Conservation (phyloP, 2,888 invertebrate genomes). For the Caenorhabditis sulstoni region DNA sequence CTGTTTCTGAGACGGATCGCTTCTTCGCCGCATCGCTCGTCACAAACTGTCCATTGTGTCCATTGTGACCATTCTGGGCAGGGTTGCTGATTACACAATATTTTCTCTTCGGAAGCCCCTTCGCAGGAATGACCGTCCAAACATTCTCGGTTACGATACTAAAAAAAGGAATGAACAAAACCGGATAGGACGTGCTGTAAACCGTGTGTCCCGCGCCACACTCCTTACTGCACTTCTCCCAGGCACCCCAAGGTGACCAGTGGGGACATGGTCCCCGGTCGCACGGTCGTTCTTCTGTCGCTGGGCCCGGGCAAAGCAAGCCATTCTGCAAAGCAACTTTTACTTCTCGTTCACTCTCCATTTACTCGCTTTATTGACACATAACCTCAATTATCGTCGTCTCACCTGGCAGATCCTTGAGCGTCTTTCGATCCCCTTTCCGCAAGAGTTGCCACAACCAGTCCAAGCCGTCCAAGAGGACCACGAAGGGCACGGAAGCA, state of each 20-base stretch:
- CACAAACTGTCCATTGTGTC: conserved; percentile 71
- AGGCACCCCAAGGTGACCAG: conserved; percentile 66
- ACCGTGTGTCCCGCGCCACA: conserved; percentile 72
- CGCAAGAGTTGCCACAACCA: conserved; percentile 68
- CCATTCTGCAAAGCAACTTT: conserved; percentile 63
- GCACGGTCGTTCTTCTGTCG: conserved; percentile 68
- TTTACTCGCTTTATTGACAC: conserved; percentile 49
- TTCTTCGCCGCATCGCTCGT: conserved; percentile 68
- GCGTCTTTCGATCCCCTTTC: conserved; percentile 66
- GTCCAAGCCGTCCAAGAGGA: conserved; percentile 70
- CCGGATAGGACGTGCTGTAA: not conserved
- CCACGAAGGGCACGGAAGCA: conserved; percentile 68
- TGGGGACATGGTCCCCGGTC: conserved; percentile 70
- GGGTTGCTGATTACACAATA: conserved; percentile 68
- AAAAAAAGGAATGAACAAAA: too few species aligned
- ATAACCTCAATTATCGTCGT: conserved; percentile 53
- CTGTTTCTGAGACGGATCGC: conserved; percentile 67
- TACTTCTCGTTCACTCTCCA: conserved; percentile 35
- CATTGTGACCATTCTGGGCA: conserved; percentile 71
- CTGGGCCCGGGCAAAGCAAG: conserved; percentile 67
- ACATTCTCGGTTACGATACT: conserved; percentile 68
- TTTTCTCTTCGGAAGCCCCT: conserved; percentile 65
- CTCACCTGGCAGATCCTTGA: conserved; percentile 65
- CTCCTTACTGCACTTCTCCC: conserved; percentile 64
- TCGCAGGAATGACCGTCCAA: conserved; percentile 64